Base-by-base conservation (phyloP, 64 coral and sea anemone genomes). In the Cladopsammia gracilis region DNA sequence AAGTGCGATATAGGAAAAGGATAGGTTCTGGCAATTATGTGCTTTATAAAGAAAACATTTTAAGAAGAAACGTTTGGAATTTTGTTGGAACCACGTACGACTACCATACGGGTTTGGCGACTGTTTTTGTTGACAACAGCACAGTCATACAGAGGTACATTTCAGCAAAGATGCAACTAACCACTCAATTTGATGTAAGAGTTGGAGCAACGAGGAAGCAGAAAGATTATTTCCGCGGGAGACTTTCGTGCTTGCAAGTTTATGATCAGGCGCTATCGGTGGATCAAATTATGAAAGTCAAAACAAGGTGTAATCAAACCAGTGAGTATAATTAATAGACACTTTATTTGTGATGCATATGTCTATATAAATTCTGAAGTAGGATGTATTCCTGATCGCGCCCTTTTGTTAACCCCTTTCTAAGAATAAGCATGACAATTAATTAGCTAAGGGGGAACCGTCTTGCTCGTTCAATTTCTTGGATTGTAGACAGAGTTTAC, bases 51-150 rank as follows among this genome's bases (percentile, higher is more conserved):
- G 64, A 19, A 48, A 47, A 85, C 60, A 25, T 64, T 48, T 19
- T 64, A 47, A 66, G 56, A 20, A 7, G 11, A 19, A 0, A 85
- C 56, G 12, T n/a, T n/a, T 85, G 81, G 81, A 44, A 85, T 57
- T 85, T 66, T 68, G 62, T 85, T 68, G 81, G 81, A 85, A 50
- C 81, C 1, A 23, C 81, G 43, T 85, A 85, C 34, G 81, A 85
- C 43, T 85, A 85, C 26, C 44, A 85, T 3, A 86, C 83, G 50
- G 64, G 83, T 0, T 6, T 86, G 6, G 83, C 83, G 42, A 70
- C 62, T 26, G 46, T 86, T 50, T 86, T 66, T 45, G 62, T 70
- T 64, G 70, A 86, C 44, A 69, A 86, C 65, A 66, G 49, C 1
- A 70, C 47, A 4, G 81, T 85, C 19, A 24, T 50, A 3, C 16